Evolutionary conservation across 37 sponge, comb jelly and placozoan species (phyloP).

Genomic region (Oscarella lobularis): DNA sequence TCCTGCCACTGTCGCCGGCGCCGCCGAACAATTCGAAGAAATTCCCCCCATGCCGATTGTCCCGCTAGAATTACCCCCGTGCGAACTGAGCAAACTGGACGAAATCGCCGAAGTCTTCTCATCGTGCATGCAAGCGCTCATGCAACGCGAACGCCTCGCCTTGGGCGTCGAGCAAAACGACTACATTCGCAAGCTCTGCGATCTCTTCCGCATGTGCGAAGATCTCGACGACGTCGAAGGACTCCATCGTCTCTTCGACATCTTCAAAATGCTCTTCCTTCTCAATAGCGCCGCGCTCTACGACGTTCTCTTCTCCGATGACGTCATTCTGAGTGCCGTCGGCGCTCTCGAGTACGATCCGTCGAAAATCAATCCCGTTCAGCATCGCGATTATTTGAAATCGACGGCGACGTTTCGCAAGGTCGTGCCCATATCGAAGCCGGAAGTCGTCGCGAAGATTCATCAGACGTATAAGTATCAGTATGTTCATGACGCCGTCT

Average conservation of each 20-base stretch:
- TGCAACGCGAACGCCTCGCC: conserved; percentile 23
- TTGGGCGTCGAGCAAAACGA: conserved; percentile 51
- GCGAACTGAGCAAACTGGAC: conserved; percentile 70
- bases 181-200: conserved; percentile 70
- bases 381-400: conserved; percentile 72
- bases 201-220: conserved; percentile 95
- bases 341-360: conserved; percentile 92
- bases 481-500: conserved; percentile 87
- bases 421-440: conserved; percentile 71
- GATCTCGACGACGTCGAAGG: conserved; percentile 76
- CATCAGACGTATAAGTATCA: conserved; percentile 66
- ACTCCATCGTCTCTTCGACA: conserved; percentile 70
- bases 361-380: conserved; percentile 24
- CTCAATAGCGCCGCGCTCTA: conserved; percentile 62
- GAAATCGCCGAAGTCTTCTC: conserved; percentile 44
- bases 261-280: conserved; percentile 72
- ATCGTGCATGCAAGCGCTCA: not conserved
- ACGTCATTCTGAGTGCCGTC: conserved; percentile 62
- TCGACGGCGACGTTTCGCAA: conserved; percentile 56
- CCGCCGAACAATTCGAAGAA: no score
- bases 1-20: no score
- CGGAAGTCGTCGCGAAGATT: conserved; percentile 64
- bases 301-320: conserved; percentile 49
- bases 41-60: conserved; percentile 11
- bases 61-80: conserved; percentile 92